phyloP scores from a whole-genome alignment of 2,113 vertebrate species.

The Heteronetta atricapilla region DNA sequence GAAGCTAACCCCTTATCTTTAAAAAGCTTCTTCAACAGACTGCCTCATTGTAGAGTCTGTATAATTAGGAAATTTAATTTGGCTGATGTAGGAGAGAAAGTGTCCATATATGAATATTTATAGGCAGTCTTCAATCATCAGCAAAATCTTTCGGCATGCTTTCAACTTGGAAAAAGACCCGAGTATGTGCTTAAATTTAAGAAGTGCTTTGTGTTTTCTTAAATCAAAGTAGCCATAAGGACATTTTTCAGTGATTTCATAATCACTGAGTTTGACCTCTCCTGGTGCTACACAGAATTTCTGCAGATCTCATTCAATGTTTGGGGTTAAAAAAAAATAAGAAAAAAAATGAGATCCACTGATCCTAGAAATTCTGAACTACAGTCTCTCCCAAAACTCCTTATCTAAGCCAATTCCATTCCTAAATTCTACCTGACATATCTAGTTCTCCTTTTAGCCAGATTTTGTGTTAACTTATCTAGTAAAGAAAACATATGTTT shows the following conservation, averaged over 20 bases:
- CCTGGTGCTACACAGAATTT: neutral
- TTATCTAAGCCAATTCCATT: neutral
- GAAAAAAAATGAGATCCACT: neutral
- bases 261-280: neutral
- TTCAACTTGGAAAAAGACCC: neutral
- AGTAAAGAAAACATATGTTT: neutral
- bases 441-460: neutral
- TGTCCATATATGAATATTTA: slow-evolving; percentile 22
- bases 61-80: slow-evolving; percentile 20
- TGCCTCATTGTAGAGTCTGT: neutral
- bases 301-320: neutral
- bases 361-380: neutral
- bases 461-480: neutral
- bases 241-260: neutral
- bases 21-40: neutral
- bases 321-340: neutral
- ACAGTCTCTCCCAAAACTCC: neutral
- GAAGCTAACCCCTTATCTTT: neutral
- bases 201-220: neutral
- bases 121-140: neutral
- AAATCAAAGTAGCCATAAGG: neutral
- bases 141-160: neutral
- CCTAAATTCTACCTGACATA: neutral
- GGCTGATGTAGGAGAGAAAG: neutral
- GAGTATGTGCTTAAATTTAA: neutral